These are phyloP conservation scores for Lacanobia wlatinum DNA, from an alignment of 2,888 invertebrate species.

Conservation along the genomic window DNA sequence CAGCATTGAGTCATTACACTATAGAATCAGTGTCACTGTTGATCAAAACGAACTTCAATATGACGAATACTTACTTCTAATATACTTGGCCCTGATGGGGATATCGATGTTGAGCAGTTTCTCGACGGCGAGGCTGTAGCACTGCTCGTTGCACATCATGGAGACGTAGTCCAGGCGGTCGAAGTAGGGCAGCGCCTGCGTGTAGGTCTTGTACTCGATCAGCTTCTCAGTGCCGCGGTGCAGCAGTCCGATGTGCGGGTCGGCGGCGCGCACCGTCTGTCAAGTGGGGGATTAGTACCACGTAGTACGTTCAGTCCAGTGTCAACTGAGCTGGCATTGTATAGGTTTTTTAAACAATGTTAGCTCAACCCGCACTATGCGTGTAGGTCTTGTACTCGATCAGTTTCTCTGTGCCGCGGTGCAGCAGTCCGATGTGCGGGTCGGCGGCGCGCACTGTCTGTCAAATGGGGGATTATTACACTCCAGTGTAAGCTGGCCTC, in stretches of 20 bases:
- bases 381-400: no score
- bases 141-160: conserved; percentile 99
- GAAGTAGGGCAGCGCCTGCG: conserved; percentile 99
- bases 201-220: conserved; percentile 99
- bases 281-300: background rate
- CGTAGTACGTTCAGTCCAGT: background rate
- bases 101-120: conserved; percentile 98
- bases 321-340: no score
- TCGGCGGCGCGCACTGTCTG: conserved; percentile 96
- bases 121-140: conserved; percentile 98
- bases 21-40: no score
- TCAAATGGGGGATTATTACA: background rate
- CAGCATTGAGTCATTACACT: no score
- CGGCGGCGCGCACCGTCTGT: conserved; percentile 95
- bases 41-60: no score
- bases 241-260: conserved; percentile 99
- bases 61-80: conserved; percentile 93
- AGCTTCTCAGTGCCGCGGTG: conserved; percentile 99
- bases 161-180: conserved; percentile 99
- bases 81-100: conserved; percentile 98
- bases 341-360: no score
- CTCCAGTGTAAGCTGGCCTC: no score
- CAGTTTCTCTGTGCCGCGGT: conserved; percentile 98
- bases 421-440: conserved; percentile 99
- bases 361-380: no score